These are phyloP conservation scores for Chunga burmeisteri DNA, from an alignment of 2,113 vertebrate species.

Conservation along the genomic window DNA sequence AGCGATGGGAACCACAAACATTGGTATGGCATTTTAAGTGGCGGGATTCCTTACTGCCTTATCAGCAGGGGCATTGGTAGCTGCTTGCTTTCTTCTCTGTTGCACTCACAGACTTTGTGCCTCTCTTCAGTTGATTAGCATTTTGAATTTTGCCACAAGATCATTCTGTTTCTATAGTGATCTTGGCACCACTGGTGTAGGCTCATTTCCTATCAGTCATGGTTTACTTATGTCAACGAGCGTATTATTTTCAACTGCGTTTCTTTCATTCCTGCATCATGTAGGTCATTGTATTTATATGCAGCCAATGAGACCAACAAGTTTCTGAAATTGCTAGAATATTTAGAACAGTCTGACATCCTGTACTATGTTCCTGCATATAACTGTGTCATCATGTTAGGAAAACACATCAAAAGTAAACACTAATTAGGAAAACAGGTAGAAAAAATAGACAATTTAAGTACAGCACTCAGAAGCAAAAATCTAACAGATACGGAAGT, in stretches of 20 bases:
- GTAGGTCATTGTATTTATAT: conserved; percentile 18
- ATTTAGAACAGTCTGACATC: conserved; percentile 15
- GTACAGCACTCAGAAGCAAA: background rate
- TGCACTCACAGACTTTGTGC: background rate
- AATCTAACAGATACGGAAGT: background rate
- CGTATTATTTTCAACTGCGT: background rate
- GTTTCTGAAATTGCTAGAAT: conserved; percentile 25
- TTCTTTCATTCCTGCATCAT: conserved; percentile 18
- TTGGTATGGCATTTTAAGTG: background rate
- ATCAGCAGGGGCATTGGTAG: background rate
- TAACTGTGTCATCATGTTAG: background rate
- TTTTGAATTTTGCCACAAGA: conserved; percentile 29
- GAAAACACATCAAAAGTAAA: conserved; percentile 22
- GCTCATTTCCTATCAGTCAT: conserved; percentile 36
- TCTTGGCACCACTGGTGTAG: background rate
- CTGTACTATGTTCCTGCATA: background rate
- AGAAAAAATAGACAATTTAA: background rate
- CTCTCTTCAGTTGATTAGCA: background rate
- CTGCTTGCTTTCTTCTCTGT: background rate
- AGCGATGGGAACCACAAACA: background rate
- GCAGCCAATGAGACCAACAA: conserved; percentile 16
- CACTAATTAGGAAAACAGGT: background rate
- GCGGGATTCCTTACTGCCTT: background rate
- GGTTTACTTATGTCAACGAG: conserved; percentile 25
- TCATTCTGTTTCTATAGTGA: conserved; percentile 34